Evolutionary conservation across 2,888 invertebrate species (phyloP), one percentile per base, ranked within the genome.

Genomic region (Balanococcus diminutus): DNA sequence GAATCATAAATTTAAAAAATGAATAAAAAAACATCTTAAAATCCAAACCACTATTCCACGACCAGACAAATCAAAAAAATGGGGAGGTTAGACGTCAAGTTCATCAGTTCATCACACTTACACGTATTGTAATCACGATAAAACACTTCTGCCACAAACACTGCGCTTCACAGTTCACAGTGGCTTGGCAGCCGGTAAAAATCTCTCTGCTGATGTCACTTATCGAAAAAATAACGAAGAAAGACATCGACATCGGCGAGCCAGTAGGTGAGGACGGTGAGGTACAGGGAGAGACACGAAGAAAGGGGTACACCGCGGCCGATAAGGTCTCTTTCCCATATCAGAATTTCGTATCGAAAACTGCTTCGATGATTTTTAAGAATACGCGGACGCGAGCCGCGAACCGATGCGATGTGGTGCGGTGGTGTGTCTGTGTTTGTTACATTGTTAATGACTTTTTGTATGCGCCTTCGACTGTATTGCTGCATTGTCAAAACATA

Each of bases 281-380:
- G 25, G n/a, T n/a, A n/a, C n/a, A n/a, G n/a, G n/a, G n/a, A n/a
- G n/a, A n/a, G 72, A 25, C 72, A 67, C 67, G 75, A 32, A 32
- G 61, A 67, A 67, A 84, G 36, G 25, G 67, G 28, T 31, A 72
- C 84, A 39, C n/a, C 8, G n/a, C 25, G 19, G 9, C 25, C 22
- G 84, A 84, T 84, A 84, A 84, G 84, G 84, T 75, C 84, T 84
- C 46, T 75, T 84, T 84, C 84, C 84, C 75, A 84, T 84, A 84
- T 84, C 84, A 84, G 84, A 84, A 84, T 75, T 39, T 39, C n/a
- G 84, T 84, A 84, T 84, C 84, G 36, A 84, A 67, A 61, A 39
- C 46, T 75, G 84, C 72, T 84, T 72, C 84, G 72, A 84, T 84
- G 84, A 84, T 84, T 84, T 84, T 84, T 31, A 84, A 84, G 84